Base-by-base conservation (phyloP, 2,113 vertebrate species). In the Rhabdomys dilectus region DNA sequence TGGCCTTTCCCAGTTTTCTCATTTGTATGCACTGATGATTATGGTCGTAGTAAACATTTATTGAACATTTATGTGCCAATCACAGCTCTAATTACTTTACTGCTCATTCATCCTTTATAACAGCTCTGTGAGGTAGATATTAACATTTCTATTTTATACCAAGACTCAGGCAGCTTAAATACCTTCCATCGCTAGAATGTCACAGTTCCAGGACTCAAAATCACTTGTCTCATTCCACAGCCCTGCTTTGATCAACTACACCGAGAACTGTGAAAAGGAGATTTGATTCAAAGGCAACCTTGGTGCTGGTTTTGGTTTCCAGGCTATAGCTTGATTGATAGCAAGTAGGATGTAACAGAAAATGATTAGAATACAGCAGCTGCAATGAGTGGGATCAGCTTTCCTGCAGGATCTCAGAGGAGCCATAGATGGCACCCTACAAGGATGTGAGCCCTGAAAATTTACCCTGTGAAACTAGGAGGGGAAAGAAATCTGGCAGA, bases 31-130 rank as follows among this genome's bases (percentile, higher is more conserved):
- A 53, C 8, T 60, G 58, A 58, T 95, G 80, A 94, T 94, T 86
- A 53, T 24, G 48, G 82, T 73, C 2, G 17, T 58, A 82, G 96
- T 92, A 95, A 98, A 97, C 90, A 96, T 93, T 94, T 96, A 95
- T 85, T 91, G 92, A 95, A 94, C 16, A 36, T 93, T 97, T 85
- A 91, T 93, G 90, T 97, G 93, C 66, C 96, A 97, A 91, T 97
- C 93, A 93, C 81, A 92, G 85, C 76, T 92, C 87, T 88, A 84
- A 96, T 94, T 87, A 97, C 75, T 62, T 86, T 84, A 91, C 68
- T 94, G 39, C 31, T 90, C 88, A 91, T 94, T 95, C 85, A 93
- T 91, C 68, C 62, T 95, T 93, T 84, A 19, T 84, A 91, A 85
- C 0, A 60, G 42, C 75, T 93, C 77, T 75, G 29, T 88, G 72